These are phyloP conservation scores for Microctenopoma lineatum DNA, from an alignment of 2,797 vertebrate genomes.

Conservation along the genomic window DNA sequence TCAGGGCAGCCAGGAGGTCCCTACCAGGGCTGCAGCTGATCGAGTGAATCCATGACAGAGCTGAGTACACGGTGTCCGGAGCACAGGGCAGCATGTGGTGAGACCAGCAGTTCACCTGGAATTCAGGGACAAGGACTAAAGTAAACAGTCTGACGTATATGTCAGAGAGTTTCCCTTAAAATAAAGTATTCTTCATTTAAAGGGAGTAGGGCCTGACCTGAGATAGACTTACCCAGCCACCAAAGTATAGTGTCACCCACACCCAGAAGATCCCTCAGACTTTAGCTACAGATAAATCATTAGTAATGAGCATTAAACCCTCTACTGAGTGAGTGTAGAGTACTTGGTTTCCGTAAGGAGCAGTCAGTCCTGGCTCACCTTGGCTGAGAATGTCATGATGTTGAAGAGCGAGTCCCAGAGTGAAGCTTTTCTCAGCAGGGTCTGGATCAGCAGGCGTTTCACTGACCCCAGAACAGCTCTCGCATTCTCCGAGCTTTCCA, in stretches of 20 bases:
- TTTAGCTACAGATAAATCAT: no score
- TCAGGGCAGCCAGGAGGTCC: slow-evolving; percentile 70
- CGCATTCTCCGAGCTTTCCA: slow-evolving; percentile 75
- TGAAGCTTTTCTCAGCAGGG: slow-evolving; percentile 73
- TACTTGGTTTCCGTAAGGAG: no score
- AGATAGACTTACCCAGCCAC: no score
- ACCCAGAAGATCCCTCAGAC: no score
- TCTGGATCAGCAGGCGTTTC: slow-evolving; percentile 77
- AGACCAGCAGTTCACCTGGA: slow-evolving; percentile 73
- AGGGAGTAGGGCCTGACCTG: no score
- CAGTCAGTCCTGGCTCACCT: slow-evolving; percentile 64
- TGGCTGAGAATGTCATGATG: slow-evolving; percentile 74
- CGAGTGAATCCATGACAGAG: slow-evolving; percentile 79
- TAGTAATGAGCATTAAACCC: no score
- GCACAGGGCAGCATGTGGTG: slow-evolving; percentile 74
- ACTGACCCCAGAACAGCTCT: slow-evolving; percentile 63
- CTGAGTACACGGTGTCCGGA: slow-evolving; percentile 71
- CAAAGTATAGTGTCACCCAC: no score
- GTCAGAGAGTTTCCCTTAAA: no score
- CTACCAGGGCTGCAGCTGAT: slow-evolving; percentile 72
- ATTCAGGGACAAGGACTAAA: not conserved
- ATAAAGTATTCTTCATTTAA: no score
- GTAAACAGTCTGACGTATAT: not conserved
- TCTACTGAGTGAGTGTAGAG: not conserved
- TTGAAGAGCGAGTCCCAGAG: slow-evolving; percentile 79